Base-by-base conservation (phyloP, 92 coral and sea anemone species). In the Scolanthus callimorphus region DNA sequence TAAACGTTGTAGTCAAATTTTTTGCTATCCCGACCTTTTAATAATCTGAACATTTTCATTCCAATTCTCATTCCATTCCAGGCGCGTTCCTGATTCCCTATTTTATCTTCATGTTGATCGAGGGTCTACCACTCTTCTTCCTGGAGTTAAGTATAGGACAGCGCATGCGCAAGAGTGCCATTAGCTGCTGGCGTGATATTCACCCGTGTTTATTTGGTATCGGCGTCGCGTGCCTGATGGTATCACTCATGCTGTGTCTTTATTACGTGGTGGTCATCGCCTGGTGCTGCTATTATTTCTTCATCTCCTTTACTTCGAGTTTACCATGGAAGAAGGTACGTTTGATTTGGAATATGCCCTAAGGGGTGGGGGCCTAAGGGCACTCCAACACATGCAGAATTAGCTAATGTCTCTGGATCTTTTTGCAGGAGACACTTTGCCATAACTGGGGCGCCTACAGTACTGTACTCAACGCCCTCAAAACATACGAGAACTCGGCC, bases 11-110 rank as follows among this genome's bases (percentile, higher is more conserved):
- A n/a, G n/a, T n/a, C n/a, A n/a, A n/a, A n/a, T n/a, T n/a, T n/a
- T n/a, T n/a, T n/a, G n/a, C n/a, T n/a, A n/a, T n/a, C n/a, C n/a
- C n/a, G n/a, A n/a, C n/a, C n/a, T n/a, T n/a, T n/a, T n/a, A n/a
- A n/a, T n/a, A n/a, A n/a, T n/a, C n/a, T n/a, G n/a, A n/a, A n/a
- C n/a, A n/a, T n/a, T n/a, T n/a, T n/a, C n/a, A n/a, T n/a, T n/a
- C n/a, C n/a, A n/a, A n/a, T n/a, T n/a, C n/a, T n/a, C n/a, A n/a
- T n/a, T n/a, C n/a, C n/a, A n/a, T n/a, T n/a, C n/a, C 70, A 94
- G 99, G 99, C 57, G 99, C 99, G 10, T 94, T 89, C 54, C 92
- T 94, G 37, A 89, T 94, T 31, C 99, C 99, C 4, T 94, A 94
- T 48, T 81, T 78, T 0, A 85, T 94, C 67, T 94, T 94, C 90